Percentiles rank a stretch among this genome's conserved stretches.
phyloP scores from a whole-genome alignment of 2,888 invertebrate genomes.

The Euzophera pinguis region DNA sequence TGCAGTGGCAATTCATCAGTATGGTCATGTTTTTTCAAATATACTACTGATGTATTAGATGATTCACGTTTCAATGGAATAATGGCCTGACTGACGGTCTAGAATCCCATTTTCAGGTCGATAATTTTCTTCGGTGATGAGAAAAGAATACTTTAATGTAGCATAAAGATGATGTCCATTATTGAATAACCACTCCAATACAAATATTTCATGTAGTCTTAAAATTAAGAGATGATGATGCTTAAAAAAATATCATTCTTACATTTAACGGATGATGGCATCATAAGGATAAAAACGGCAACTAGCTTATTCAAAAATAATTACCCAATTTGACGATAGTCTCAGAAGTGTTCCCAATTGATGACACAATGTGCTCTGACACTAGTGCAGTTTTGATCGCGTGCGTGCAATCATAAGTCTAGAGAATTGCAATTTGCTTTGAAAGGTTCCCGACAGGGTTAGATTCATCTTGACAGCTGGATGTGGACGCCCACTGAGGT shows the following conservation, averaged over 20 bases:
- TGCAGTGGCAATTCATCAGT: constrained; percentile 3
- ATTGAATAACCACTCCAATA: too few species aligned
- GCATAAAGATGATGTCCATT: too few species aligned
- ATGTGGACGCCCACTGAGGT: constrained; percentile 2
- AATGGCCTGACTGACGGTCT: neutral
- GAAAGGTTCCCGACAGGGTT: neutral
- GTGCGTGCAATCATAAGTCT: constrained; percentile 3
- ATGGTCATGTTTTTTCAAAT: neutral
- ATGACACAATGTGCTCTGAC: neutral
- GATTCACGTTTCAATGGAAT: neutral
- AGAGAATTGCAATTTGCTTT: constrained; percentile 2
- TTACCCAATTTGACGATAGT: neutral
- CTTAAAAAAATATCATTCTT: neutral
- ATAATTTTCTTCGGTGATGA: neutral
- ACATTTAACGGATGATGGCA: neutral
- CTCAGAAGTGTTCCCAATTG: neutral
- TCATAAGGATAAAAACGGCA: neutral
- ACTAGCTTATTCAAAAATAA: neutral
- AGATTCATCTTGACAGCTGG: constrained; percentile 4
- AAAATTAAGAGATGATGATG: too few species aligned
- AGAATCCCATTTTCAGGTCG: neutral
- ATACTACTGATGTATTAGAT: neutral
- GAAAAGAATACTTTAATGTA: neutral
- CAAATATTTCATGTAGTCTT: too few species aligned
- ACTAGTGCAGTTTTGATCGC: neutral